Evolutionary conservation across 2,888 invertebrate species (phyloP), one percentile per base, ranked within the genome.

Genomic region (Caenorhabditis wallacei): DNA sequence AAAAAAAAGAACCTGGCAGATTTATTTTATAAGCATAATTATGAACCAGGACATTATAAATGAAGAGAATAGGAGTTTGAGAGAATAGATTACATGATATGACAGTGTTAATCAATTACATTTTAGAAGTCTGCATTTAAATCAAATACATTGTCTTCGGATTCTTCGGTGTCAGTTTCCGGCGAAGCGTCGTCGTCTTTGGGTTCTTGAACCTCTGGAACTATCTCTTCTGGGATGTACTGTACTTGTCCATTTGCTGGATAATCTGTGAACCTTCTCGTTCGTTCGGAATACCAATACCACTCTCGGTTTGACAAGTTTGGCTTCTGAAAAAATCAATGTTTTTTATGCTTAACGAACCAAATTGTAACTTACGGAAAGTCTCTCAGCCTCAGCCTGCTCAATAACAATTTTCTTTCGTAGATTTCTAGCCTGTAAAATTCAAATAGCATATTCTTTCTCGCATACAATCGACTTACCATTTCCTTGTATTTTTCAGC

Each of bases 271-370:
- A 66, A 76, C 1, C 18, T 30, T 53, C 54, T 61, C 7, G 76
- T 76, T 53, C 61, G 53, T 46, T 66, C 68, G 2, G 76, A 56
- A n/a, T 76, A 76, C 76, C 76, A 76, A 30, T 69, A 76, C 76
- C 76, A 76, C 18, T 76, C 76, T 26, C 76, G 59, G 46, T 76
- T 53, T n/a, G 76, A 53, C 61, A 69, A 76, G 8, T 51, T 54
- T 24, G 51, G 35, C 2, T n/a, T 76, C 68, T 68, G 61, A 61
- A 61, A 61, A 64, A 48, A 46, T 56, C 3, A 43, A 46, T 35
- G 40, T 16, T 43, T 30, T 43, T 13, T 37, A 43, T 24, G 10
- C 24, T 40, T 1, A 66, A 16, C 18, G 13, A 13, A 64, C n/a
- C 11, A 13, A 48, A 26, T 22, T 54, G 18, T 37, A 51, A 51